Conservation (phyloP, 2,113 vertebrate genomes). For the Dicaeum eximium region DNA sequence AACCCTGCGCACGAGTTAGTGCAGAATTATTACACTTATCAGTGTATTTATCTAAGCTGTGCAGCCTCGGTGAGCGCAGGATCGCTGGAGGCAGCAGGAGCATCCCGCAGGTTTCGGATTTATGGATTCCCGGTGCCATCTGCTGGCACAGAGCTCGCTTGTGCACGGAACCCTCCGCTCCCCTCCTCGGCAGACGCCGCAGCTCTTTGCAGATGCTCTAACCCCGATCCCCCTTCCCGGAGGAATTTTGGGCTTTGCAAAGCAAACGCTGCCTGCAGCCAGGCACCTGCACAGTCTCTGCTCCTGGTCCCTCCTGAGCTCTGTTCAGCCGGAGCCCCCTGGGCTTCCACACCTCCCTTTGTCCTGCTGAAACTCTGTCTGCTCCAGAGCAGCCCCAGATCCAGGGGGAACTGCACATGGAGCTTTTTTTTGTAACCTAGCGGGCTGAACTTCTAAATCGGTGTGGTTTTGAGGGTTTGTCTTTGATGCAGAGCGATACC, state of each 20-base stretch:
- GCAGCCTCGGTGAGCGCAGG: background rate
- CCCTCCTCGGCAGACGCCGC: background rate
- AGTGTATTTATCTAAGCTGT: background rate
- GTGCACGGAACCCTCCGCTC: background rate
- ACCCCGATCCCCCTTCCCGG: background rate
- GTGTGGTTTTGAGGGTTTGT: background rate
- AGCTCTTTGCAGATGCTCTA: background rate
- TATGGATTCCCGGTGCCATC: constrained; percentile 53
- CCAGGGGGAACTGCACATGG: background rate
- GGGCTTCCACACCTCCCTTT: background rate
- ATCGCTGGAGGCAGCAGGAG: background rate
- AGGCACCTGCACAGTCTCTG: background rate
- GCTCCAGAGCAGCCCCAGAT: background rate
- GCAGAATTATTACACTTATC: background rate
- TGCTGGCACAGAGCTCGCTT: background rate
- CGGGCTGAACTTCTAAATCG: background rate
- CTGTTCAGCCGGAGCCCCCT: background rate
- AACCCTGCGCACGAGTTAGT: background rate
- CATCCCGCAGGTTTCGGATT: background rate
- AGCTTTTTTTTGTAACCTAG: too few species aligned
- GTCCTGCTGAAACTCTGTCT: background rate
- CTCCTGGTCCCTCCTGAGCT: background rate
- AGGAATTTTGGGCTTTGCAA: background rate
- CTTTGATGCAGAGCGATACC: background rate
- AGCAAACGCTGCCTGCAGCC: background rate